Conservation (phyloP, 1,140 invertebrate species). For the Polypedilum vanderplanki region DNA sequence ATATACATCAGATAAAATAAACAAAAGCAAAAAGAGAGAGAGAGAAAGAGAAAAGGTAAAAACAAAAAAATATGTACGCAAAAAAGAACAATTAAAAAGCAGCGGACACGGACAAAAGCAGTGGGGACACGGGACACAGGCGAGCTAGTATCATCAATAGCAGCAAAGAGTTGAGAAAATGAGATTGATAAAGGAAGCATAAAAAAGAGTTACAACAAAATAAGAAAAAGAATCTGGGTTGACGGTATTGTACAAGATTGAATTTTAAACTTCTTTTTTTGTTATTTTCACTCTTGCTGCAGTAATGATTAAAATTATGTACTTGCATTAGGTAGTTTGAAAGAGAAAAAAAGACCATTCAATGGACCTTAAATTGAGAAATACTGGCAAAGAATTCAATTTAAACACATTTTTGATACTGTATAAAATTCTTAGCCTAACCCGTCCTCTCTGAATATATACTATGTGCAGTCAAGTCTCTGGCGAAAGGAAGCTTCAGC, state of each 20-base stretch:
- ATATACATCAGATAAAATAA: neutral
- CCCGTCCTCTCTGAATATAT: too few species aligned
- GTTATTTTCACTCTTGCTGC: neutral
- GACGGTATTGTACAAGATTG: constrained; percentile 25
- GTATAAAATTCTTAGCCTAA: neutral
- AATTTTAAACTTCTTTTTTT: neutral
- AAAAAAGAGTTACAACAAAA: neutral
- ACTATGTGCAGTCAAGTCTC: too few species aligned
- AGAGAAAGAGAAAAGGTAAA: too few species aligned
- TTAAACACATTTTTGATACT: constrained; percentile 15
- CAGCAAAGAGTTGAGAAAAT: neutral
- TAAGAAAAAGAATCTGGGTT: constrained; percentile 22
- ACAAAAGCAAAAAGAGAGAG: neutral
- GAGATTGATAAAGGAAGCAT: neutral
- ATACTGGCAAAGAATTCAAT: constrained; percentile 25
- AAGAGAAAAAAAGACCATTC: neutral
- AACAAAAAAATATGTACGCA: neutral
- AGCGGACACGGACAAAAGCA: neutral
- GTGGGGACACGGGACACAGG: neutral
- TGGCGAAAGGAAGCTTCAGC: constrained; percentile 6
- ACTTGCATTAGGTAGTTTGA: neutral
- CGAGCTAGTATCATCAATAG: neutral
- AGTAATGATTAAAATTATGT: neutral
- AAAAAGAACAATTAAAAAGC: constrained; percentile 19
- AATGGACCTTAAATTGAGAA: constrained; percentile 20